A percentile compares a stretch with the other conserved stretches of the same genome.
Conservation (phyloP, 2,113 vertebrate species). For the Oreochromis spilurus region DNA sequence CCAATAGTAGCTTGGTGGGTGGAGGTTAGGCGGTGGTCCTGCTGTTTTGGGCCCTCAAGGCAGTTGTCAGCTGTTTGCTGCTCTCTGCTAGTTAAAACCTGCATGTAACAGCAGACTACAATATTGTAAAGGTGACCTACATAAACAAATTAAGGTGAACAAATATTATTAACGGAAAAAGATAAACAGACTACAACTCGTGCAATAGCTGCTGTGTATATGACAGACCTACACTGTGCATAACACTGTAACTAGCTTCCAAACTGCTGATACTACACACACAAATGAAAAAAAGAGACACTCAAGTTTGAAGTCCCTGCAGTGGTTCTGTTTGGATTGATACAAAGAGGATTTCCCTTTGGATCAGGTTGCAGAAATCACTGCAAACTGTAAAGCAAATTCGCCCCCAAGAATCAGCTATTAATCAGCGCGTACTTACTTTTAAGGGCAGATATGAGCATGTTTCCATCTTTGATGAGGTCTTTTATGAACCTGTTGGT, state of each 20-base stretch:
- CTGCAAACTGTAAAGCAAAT: neutral
- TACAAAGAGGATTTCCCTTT: neutral
- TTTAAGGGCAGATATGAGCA: slow-evolving; percentile 87
- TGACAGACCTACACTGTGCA: neutral
- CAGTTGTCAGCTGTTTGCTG: neutral
- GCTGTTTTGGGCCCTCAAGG: neutral
- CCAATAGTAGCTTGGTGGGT: neutral
- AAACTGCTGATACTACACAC: neutral
- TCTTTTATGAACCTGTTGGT: slow-evolving; percentile 98
- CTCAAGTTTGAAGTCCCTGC: neutral
- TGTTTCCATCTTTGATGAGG: slow-evolving; percentile 92
- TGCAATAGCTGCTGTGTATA: neutral
- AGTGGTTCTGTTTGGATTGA: neutral
- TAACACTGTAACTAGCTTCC: neutral
- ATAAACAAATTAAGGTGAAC: neutral
- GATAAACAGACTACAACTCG: neutral
- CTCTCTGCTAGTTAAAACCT: neutral
- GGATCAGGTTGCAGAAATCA: neutral
- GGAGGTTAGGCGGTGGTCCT: neutral
- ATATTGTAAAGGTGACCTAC: neutral
- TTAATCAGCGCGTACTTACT: slow-evolving; percentile 74
- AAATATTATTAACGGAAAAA: neutral
- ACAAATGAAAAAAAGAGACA: neutral
- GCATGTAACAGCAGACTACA: neutral
- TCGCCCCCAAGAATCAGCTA: neutral